Conservation (phyloP, 2,113 vertebrate species). For the Silurus asotus region DNA sequence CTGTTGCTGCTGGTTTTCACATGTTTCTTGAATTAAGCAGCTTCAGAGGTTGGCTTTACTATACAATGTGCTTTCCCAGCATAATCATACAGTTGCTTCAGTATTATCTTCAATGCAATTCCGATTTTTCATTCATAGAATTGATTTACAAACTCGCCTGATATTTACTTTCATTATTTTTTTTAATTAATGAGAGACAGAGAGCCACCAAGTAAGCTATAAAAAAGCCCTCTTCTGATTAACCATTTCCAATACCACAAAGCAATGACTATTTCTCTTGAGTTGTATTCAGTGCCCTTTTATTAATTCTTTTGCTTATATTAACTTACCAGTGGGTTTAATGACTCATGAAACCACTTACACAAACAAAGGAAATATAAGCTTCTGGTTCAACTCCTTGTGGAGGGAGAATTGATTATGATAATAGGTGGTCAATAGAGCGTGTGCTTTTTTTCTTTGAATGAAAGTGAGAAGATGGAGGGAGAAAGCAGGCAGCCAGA, state of each 20-base stretch:
- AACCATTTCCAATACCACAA: constrained; percentile 9
- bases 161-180: constrained; percentile 19
- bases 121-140: constrained; percentile 50
- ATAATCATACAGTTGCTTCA: constrained; percentile 33
- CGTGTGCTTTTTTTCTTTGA: constrained; percentile 21
- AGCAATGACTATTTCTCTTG: constrained; percentile 22
- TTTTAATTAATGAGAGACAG: constrained; percentile 4
- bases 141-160: constrained; percentile 28
- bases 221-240: constrained; percentile 34
- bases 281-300: constrained; percentile 13
- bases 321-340: constrained; percentile 31
- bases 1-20: constrained; percentile 3
- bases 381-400: constrained; percentile 19
- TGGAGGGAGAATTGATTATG: neutral
- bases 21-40: constrained; percentile 6
- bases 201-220: constrained; percentile 34
- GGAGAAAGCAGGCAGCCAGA: constrained; percentile 20
- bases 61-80: constrained; percentile 20
- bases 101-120: constrained; percentile 47
- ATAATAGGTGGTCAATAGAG: constrained; percentile 1
- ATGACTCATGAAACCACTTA: constrained; percentile 38
- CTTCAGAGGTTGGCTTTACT: constrained; percentile 39
- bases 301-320: constrained; percentile 35
- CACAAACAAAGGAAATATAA: constrained; percentile 36
- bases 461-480: constrained; percentile 29